Conservation (phyloP, 1,140 invertebrate genomes). For the Catajapyx aquilonaris region DNA sequence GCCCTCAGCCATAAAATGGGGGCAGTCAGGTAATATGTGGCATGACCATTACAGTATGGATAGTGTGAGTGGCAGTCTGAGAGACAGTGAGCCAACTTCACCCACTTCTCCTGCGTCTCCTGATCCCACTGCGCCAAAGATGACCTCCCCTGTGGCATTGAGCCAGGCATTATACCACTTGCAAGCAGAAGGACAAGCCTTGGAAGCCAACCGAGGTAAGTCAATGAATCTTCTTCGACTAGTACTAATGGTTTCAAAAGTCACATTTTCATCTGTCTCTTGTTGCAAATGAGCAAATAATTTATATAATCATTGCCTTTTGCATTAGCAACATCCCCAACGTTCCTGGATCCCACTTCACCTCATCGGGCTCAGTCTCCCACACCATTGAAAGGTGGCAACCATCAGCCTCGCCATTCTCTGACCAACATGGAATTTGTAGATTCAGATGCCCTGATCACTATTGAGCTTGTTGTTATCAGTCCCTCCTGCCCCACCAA, state of each 20-base stretch:
- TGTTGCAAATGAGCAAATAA: too few species aligned
- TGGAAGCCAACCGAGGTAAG: too few species aligned
- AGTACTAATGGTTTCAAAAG: too few species aligned
- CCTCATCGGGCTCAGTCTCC: too few species aligned
- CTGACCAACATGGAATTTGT: constrained; percentile 28
- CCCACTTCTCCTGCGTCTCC: constrained; percentile 51
- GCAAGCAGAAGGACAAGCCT: constrained; percentile 11
- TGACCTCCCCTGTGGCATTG: constrained; percentile 32
- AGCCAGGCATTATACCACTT: constrained; percentile 32
- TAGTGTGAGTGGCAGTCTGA: constrained; percentile 73
- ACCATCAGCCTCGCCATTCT: too few species aligned
- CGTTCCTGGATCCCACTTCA: constrained; percentile 9
- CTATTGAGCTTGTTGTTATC: constrained; percentile 55
- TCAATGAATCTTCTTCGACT: too few species aligned
- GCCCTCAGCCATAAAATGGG: too few species aligned
- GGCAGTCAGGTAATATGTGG: too few species aligned
- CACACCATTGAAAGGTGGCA: too few species aligned
- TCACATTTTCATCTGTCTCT: too few species aligned
- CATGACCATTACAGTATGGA: constrained; percentile 50
- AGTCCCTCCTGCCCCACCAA: constrained; percentile 25
- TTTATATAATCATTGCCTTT: neutral
- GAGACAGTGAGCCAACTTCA: constrained; percentile 74
- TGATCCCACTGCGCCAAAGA: constrained; percentile 23
- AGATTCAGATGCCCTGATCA: constrained; percentile 65
- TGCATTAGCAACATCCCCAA: neutral